Base-by-base conservation (phyloP, 2,113 vertebrate species). In the Gavia stellata region DNA sequence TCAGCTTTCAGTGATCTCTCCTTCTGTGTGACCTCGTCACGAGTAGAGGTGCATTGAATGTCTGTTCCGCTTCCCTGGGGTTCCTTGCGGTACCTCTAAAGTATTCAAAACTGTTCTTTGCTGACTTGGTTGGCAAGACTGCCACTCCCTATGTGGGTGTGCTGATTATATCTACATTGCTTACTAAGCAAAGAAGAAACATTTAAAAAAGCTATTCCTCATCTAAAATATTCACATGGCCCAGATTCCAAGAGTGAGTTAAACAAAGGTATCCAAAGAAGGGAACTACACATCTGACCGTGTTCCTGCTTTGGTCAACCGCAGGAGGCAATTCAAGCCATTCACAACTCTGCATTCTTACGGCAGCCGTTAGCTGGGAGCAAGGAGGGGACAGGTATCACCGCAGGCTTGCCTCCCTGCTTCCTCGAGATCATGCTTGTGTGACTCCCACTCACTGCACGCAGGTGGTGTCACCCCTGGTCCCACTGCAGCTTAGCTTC, bases 181-280 rank as follows among this genome's bases (percentile, higher is more conserved):
- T 85, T 73, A 42, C 25, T 62, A 66, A 83, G 24, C 24, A 36
- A 82, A 91, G 95, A 90, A 45, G 40, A 83, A 91, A 88, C n/a
- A 55, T 42, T 83, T 84, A 50, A 71, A 88, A 88, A 88, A 86
- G 28, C 19, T 33, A n/a, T 62, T 81, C 17, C 42, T 92, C 84
- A 70, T 81, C 21, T 67, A 33, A 81, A 80, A 91, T 33, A 38
- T 9, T 40, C 24, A 74, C 2, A 1, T 1, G 8, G 40, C 12
- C 33, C 34, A 26, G 49, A 36, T 67, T 71, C 36, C 34, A 81
- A 25, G 28, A 74, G 8, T 7, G 29, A 68, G 63, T 47, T 50
- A 79, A 83, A 80, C 29, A 55, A 89, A 88, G 40, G 52, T 26
- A 67, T 29, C 36, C 72, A 21, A 52, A 66, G 21, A 88, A 25